Percentiles rank a stretch among this genome's conserved stretches.
Evolutionary conservation across 2,888 invertebrate species (phyloP).

Genomic region (Adineta ricciae): DNA sequence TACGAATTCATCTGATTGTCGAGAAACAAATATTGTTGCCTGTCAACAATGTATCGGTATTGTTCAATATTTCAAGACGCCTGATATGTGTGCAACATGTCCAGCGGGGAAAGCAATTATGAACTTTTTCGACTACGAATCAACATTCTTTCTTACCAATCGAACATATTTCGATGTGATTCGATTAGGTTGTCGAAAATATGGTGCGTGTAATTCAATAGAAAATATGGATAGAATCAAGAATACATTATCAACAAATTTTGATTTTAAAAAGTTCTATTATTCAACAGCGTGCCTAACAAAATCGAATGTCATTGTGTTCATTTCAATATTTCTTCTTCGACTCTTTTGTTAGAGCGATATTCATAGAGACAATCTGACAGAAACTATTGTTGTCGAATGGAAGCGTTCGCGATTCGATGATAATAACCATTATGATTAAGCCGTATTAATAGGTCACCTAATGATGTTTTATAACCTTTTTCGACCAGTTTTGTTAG

Average conservation of each 20-base stretch:
- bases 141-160: neutral
- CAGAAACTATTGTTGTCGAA: neutral
- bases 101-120: neutral
- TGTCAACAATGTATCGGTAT: neutral
- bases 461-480: slow-evolving; percentile 28
- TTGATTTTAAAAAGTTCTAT: neutral
- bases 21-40: neutral
- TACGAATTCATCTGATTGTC: neutral
- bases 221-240: neutral
- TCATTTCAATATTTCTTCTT: neutral
- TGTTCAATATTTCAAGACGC: neutral
- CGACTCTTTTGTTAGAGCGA: neutral
- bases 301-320: neutral
- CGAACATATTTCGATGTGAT: neutral
- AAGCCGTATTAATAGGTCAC: slow-evolving; percentile 25
- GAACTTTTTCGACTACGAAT: neutral
- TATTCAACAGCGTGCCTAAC: neutral
- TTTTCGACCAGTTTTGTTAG: slow-evolving; percentile 27
- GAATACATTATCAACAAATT: neutral
- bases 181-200: neutral
- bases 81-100: neutral
- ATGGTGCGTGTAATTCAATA: neutral
- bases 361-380: neutral
- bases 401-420: neutral
- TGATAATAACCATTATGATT: slow-evolving; percentile 29